Evolutionary conservation across 2,113 vertebrate species (phyloP).

Genomic region (Shinisaurus crocodilurus): DNA sequence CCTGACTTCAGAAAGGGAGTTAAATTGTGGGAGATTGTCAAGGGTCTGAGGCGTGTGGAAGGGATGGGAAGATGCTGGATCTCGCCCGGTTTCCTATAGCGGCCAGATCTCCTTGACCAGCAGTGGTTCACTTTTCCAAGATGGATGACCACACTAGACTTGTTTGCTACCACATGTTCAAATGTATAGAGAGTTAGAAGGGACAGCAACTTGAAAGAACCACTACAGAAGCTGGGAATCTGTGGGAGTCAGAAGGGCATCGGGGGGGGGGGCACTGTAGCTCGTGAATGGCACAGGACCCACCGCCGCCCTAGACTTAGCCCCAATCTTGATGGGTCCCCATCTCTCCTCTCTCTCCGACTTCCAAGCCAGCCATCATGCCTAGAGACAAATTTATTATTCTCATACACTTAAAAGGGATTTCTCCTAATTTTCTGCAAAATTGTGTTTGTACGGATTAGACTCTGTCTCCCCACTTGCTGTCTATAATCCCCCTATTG

Average conservation of each 20-base stretch:
- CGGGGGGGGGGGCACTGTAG: not conserved
- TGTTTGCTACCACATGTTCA: not conserved
- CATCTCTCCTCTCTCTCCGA: not conserved
- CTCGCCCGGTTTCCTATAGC: not conserved
- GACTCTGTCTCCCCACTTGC: not conserved
- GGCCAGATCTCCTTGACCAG: not conserved
- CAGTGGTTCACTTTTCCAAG: too few relatives aligned
- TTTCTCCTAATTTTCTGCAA: not conserved
- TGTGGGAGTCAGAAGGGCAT: not conserved
- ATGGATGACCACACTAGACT: too few relatives aligned
- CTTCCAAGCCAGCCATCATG: not conserved
- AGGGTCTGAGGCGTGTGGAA: not conserved
- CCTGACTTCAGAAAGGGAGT: not conserved
- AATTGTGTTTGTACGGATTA: not conserved
- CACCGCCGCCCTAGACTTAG: not conserved
- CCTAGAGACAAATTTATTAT: too few relatives aligned
- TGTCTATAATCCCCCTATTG: not conserved
- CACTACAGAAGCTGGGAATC: not conserved
- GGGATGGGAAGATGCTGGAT: not conserved
- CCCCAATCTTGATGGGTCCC: too few relatives aligned
- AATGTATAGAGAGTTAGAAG: not conserved
- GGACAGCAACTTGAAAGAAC: not conserved
- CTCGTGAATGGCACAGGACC: too few relatives aligned
- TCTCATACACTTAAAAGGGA: not conserved
- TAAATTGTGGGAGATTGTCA: not conserved